Evolutionary conservation across 2,888 invertebrate species (phyloP).

Genomic region (Ametastegia equiseti): DNA sequence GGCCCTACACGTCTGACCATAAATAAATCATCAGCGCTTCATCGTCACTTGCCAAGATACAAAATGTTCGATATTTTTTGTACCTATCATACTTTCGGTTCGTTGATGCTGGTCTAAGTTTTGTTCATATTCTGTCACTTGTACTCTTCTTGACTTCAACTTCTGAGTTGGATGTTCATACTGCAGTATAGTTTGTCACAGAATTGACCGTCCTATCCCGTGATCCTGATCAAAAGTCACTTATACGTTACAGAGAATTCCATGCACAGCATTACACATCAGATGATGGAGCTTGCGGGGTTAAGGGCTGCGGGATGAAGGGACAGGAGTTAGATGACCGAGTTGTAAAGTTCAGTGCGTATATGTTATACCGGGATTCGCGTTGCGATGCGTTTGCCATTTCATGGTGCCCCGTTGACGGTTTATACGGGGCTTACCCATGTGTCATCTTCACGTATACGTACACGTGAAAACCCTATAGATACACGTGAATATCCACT

Average conservation of each 20-base stretch:
- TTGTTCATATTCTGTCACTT: too few species aligned
- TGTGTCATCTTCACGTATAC: conserved; percentile 20
- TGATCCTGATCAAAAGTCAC: not conserved
- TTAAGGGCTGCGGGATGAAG: not conserved
- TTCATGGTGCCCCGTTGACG: conserved; percentile 59
- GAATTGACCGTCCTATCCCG: not conserved
- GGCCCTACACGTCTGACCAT: too few species aligned
- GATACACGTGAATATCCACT: not conserved
- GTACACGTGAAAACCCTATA: not conserved
- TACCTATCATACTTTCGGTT: too few species aligned
- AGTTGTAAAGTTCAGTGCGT: conserved; percentile 75
- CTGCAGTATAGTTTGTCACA: too few species aligned
- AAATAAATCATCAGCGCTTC: too few species aligned
- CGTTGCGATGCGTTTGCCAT: conserved; percentile 59
- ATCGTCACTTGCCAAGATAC: too few species aligned
- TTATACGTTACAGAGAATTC: not conserved
- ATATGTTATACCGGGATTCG: conserved; percentile 61
- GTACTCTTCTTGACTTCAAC: too few species aligned
- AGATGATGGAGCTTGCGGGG: conserved; percentile 14
- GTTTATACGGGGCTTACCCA: conserved; percentile 1
- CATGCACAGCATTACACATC: too few species aligned
- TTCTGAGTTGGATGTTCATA: too few species aligned
- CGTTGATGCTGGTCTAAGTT: too few species aligned
- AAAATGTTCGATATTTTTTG: too few species aligned
- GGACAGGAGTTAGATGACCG: conserved; percentile 67